A percentile compares a stretch with the other conserved stretches of the same genome.
These are phyloP conservation scores for Eremophila alpestris DNA, from an alignment of 2,797 vertebrate species.

Conservation along the genomic window DNA sequence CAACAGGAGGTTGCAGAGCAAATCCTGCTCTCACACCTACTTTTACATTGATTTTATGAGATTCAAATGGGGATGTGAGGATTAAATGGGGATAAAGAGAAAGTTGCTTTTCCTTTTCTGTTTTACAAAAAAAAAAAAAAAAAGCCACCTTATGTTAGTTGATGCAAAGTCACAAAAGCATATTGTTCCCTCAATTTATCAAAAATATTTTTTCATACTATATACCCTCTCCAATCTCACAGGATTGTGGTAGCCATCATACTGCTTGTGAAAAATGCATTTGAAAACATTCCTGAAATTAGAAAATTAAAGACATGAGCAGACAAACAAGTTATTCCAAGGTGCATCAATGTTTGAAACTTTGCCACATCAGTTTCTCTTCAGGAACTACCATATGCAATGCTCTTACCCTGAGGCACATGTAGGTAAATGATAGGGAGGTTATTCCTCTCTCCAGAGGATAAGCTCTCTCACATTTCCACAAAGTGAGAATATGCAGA, in stretches of 20 bases:
- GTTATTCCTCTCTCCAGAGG: neutral
- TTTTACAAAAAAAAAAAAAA: neutral
- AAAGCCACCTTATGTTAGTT: neutral
- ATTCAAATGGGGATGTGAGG: neutral
- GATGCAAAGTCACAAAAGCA: neutral
- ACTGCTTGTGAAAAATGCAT: neutral
- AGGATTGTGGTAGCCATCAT: neutral
- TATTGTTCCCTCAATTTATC: neutral
- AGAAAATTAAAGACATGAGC: slow-evolving; percentile 10
- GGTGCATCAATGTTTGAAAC: neutral
- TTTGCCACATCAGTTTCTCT: neutral
- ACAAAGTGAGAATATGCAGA: neutral
- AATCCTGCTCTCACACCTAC: neutral
- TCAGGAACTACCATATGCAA: neutral
- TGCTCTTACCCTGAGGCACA: neutral
- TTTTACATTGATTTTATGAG: neutral
- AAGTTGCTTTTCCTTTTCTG: neutral
- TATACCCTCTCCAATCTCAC: neutral
- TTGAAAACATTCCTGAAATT: neutral
- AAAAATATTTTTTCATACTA: neutral
- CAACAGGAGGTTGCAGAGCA: neutral
- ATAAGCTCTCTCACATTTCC: slow-evolving; percentile 6
- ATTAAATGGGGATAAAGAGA: neutral
- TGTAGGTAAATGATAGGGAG: neutral
- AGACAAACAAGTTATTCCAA: slow-evolving; percentile 17